Conservation (phyloP, 2,113 vertebrate species). For the Megaceryle torquata region DNA sequence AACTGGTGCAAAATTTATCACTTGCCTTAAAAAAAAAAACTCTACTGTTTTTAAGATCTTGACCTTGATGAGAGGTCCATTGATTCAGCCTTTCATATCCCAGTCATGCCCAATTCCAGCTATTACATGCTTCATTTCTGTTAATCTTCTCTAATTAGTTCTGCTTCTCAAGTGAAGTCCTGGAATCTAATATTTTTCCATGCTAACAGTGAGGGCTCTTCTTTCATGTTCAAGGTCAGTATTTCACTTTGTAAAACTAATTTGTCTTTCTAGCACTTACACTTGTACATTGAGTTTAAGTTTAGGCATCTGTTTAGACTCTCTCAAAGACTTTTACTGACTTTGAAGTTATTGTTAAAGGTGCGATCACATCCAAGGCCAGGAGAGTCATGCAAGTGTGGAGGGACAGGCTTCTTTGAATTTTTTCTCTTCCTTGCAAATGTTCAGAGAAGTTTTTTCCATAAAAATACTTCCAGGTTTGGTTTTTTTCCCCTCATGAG, state of each 20-base stretch:
- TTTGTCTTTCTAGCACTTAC: not conserved
- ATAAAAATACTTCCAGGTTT: not conserved
- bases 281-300: not conserved
- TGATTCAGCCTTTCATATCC: not conserved
- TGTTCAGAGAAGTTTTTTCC: not conserved
- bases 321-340: not conserved
- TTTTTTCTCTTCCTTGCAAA: not conserved
- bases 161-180: constrained; percentile 45
- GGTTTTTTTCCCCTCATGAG: not conserved
- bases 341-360: not conserved
- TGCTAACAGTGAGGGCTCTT: not conserved
- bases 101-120: constrained; percentile 29
- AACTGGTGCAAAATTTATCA: not conserved
- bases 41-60: constrained; percentile 3
- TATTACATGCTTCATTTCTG: constrained; percentile 55
- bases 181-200: constrained; percentile 18
- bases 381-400: not conserved
- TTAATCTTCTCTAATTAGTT: constrained; percentile 67
- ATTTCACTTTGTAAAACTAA: not conserved
- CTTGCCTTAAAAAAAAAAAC: not conserved
- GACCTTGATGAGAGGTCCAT: not conserved
- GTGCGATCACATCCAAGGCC: not conserved
- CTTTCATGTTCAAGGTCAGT: constrained; percentile 32
- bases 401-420: not conserved
- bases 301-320: not conserved